These are phyloP conservation scores for Setophaga coronata DNA, from an alignment of 2,113 vertebrate species.

Conservation along the genomic window DNA sequence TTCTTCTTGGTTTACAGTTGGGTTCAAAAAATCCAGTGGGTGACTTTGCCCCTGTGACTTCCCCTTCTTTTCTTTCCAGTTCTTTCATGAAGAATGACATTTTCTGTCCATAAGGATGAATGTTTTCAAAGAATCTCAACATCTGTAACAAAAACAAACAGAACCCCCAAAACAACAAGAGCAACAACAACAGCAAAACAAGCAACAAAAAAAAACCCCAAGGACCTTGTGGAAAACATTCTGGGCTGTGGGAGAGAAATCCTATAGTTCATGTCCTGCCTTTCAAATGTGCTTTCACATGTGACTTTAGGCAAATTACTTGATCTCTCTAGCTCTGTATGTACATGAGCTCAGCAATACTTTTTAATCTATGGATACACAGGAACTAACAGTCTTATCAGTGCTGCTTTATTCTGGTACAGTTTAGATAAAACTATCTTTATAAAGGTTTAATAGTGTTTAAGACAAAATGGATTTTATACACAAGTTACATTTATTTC, in stretches of 20 bases:
- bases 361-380: background rate
- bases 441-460: background rate
- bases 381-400: background rate
- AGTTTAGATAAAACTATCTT: background rate
- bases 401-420: background rate
- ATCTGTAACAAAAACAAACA: background rate
- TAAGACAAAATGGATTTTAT: background rate
- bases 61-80: background rate
- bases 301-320: background rate
- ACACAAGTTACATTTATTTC: background rate
- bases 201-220: background rate
- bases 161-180: background rate
- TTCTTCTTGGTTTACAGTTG: background rate
- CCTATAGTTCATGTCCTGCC: background rate
- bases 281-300: background rate
- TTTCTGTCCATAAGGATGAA: background rate
- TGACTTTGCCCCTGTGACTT: accelerated
- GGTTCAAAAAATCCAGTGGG: background rate
- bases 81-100: background rate
- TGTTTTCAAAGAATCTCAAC: background rate
- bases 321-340: background rate
- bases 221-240: background rate
- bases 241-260: background rate
- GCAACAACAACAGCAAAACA: background rate
- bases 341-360: background rate